A percentile compares a stretch with the other conserved stretches of the same genome.
phyloP scores from a whole-genome alignment of 2,113 vertebrate species.

The Entomyzon cyanotis region DNA sequence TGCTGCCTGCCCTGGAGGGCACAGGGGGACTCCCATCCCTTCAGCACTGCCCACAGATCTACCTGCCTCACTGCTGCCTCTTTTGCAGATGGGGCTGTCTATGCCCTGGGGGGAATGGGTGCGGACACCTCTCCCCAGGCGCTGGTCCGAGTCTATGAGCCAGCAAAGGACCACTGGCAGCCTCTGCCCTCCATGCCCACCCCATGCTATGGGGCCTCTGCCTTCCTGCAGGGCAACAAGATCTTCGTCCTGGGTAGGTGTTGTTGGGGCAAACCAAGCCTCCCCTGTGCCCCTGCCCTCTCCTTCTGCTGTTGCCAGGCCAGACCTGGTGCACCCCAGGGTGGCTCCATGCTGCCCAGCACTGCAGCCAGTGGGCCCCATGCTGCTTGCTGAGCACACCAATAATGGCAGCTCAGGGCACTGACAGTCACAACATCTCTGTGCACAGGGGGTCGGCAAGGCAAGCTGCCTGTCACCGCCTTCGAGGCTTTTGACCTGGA shows the following conservation, averaged over 20 bases:
- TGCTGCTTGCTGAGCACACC: background rate
- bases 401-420: background rate
- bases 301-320: background rate
- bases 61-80: background rate
- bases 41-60: fast-evolving
- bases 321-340: background rate
- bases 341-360: background rate
- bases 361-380: fast-evolving
- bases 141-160: slow-evolving; percentile 88
- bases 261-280: fast-evolving
- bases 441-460: slow-evolving; percentile 89
- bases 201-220: slow-evolving; percentile 89
- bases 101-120: slow-evolving; percentile 93
- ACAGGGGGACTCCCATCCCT: background rate
- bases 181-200: slow-evolving; percentile 91
- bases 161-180: slow-evolving; percentile 88
- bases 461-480: slow-evolving; percentile 93
- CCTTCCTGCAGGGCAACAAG: slow-evolving; percentile 89
- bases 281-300: background rate
- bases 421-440: background rate
- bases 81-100: slow-evolving; percentile 87
- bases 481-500: slow-evolving; percentile 97
- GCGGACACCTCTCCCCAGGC: slow-evolving; percentile 91
- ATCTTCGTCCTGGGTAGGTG: slow-evolving; percentile 88
- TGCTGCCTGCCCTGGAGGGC: background rate